Evolutionary conservation across 2,888 invertebrate genomes (phyloP).

Genomic region (Abscondita cerata): DNA sequence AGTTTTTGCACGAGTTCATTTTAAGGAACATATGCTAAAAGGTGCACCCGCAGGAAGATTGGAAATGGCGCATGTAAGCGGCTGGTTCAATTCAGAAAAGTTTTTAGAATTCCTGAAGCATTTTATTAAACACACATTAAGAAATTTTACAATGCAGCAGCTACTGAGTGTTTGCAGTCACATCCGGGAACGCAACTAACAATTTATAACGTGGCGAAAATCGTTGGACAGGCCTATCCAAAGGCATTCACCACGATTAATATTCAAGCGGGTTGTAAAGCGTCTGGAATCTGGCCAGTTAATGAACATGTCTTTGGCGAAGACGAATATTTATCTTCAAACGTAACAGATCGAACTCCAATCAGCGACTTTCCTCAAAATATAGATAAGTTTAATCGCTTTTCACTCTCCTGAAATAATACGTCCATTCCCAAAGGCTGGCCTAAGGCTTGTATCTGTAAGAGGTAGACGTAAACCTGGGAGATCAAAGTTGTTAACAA

Average conservation of each 20-base stretch:
- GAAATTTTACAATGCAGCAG: background rate
- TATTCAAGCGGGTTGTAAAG: background rate
- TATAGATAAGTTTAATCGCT: background rate
- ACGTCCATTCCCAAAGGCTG: background rate
- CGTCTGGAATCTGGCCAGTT: background rate
- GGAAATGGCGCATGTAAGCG: no score
- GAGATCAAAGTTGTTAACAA: background rate
- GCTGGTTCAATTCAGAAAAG: conserved; percentile 38
- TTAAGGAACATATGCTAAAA: no score
- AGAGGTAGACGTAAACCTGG: background rate
- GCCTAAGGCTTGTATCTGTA: background rate
- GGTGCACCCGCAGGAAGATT: no score
- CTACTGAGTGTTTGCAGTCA: conserved; percentile 11
- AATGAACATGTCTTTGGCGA: background rate
- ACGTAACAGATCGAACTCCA: background rate
- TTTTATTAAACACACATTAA: no score
- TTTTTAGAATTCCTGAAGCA: conserved; percentile 35
- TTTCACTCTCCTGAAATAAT: conserved; percentile 1
- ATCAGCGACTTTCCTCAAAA: background rate
- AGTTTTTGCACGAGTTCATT: conserved; percentile 13
- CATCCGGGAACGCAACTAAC: background rate
- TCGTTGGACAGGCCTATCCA: background rate
- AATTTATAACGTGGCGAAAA: background rate
- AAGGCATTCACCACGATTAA: background rate
- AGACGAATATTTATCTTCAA: background rate